Evolutionary conservation across 2,888 invertebrate species (phyloP), one percentile per base, ranked within the genome.

Genomic region (Danaus chrysippus): DNA sequence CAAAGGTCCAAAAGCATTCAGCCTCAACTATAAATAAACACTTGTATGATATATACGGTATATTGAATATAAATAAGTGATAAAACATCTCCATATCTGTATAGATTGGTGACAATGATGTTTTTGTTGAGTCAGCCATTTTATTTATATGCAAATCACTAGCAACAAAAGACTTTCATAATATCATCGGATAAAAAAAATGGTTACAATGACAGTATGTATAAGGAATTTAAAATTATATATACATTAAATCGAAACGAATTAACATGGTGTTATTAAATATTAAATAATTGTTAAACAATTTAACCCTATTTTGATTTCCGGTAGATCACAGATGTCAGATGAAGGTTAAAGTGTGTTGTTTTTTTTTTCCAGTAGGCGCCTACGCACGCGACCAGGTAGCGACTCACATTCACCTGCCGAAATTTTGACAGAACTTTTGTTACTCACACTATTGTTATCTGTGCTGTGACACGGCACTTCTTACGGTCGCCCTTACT

Each of bases 11-110:
- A 84, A 83, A 86, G 86, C 84, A 86, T 87, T 82, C 85, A 82
- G 85, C 85, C 86, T 86, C 80, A 79, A 79, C 83, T 86, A 89
- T 86, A 87, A 87, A 87, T 87, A 88, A 84, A 85, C 82, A 49
- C 85, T 86, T 86, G 81, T 84, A 84, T 86, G 86, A 85, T 86
- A 86, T 82, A 77, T 84, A 79, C 79, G 78, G 84, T 87, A 82
- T 81, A 82, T 86, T 87, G 87, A 89, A 88, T 90, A 84, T 84
- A 84, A 86, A 88, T 86, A 83, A 82, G 82, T 83, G 87, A 89
- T 89, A 86, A 83, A 84, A 74, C 81, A 87, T 88, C 84, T 72
- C 70, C 77, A 86, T 86, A 83, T 75, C 79, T 76, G 80, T 83
- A 78, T 79, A 84, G 86, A 84, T 83, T 76, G 78, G 82, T 83